Evolutionary conservation across 1,140 invertebrate genomes (phyloP).

Genomic region (Neuroterus valhalla): DNA sequence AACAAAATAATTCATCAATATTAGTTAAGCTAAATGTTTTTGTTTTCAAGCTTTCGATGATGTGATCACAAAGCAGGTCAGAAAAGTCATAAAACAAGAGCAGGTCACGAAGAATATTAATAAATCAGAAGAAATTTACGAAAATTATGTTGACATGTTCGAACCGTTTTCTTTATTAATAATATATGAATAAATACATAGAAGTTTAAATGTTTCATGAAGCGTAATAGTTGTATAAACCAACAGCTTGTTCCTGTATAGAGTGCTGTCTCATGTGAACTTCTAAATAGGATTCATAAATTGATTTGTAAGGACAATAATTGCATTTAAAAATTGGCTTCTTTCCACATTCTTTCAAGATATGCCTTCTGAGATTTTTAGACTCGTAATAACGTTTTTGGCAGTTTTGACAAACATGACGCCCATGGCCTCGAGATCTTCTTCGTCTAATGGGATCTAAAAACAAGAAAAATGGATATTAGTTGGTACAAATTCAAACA

Average conservation of each 20-base stretch:
- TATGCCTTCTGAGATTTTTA: slow-evolving; percentile 67
- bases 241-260: neutral
- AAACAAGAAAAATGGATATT: slow-evolving; percentile 22
- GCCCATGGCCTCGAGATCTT: slow-evolving; percentile 65
- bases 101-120: neutral
- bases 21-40: too few species aligned
- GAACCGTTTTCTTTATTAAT: neutral
- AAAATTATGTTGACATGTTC: neutral
- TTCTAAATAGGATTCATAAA: slow-evolving; percentile 71
- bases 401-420: slow-evolving; percentile 66
- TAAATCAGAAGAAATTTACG: neutral
- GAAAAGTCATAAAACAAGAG: neutral
- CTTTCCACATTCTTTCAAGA: slow-evolving; percentile 77
- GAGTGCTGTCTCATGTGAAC: slow-evolving; percentile 69
- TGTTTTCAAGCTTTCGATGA: neutral
- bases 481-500: neutral
- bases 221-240: neutral
- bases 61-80: neutral
- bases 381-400: slow-evolving; percentile 69
- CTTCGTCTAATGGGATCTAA: slow-evolving; percentile 50
- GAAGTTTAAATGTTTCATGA: neutral
- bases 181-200: neutral
- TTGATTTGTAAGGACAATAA: slow-evolving; percentile 74
- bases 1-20: slow-evolving; percentile 15
- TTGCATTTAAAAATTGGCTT: slow-evolving; percentile 78